A percentile compares a stretch with the other conserved stretches of the same genome.
These are phyloP conservation scores for Dasyprocta punctata DNA, from an alignment of 2,113 vertebrate species.

Conservation along the genomic window DNA sequence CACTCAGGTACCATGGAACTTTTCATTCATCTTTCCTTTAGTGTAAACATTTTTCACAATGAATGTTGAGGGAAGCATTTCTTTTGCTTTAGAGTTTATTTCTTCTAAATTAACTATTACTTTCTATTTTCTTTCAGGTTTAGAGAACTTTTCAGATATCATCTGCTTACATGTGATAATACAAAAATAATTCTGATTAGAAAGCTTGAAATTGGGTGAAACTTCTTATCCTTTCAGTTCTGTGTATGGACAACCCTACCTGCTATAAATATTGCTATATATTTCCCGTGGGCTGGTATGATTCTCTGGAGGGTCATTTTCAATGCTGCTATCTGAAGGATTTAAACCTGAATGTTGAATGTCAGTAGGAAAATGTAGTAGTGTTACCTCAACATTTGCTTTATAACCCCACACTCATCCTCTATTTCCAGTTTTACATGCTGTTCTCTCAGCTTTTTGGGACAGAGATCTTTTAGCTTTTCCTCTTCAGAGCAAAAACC, in stretches of 20 bases:
- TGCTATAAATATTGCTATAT: background rate
- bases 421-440: background rate
- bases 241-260: background rate
- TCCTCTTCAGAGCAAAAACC: background rate
- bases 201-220: background rate
- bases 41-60: background rate
- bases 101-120: background rate
- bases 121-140: background rate
- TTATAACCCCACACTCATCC: background rate
- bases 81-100: background rate
- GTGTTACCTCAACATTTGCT: background rate
- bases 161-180: background rate
- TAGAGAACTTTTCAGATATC: background rate
- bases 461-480: background rate
- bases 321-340: background rate
- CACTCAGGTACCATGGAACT: rapidly evolving
- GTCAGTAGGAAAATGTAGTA: background rate
- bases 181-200: background rate
- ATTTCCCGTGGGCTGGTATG: background rate
- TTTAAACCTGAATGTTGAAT: background rate
- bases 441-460: background rate
- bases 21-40: background rate
- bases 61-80: background rate
- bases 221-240: background rate
- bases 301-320: background rate